These are phyloP conservation scores for Ascaphus truei DNA, from an alignment of 2,113 vertebrate species.

Conservation along the genomic window DNA sequence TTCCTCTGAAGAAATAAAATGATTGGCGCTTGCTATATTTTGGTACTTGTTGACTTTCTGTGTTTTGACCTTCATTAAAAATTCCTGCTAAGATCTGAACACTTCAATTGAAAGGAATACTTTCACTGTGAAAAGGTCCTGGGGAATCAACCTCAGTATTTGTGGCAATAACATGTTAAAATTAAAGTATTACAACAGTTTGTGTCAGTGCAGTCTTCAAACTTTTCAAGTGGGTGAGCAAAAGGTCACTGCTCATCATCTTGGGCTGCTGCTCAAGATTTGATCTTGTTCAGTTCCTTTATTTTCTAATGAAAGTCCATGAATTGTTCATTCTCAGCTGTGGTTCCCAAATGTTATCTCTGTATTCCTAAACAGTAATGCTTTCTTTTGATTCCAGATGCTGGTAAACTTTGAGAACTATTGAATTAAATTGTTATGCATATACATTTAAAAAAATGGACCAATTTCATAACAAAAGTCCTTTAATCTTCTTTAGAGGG, in stretches of 20 bases:
- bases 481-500: no score
- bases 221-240: constrained; percentile 44
- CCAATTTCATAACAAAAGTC: no score
- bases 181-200: constrained; percentile 60
- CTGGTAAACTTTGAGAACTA: no score
- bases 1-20: constrained; percentile 22
- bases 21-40: constrained; percentile 16
- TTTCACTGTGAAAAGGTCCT: constrained; percentile 48
- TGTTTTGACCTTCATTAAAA: constrained; percentile 52
- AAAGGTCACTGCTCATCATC: constrained; percentile 60
- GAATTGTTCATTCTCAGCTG: no score
- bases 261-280: constrained; percentile 9
- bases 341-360: no score
- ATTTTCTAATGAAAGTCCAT: no score
- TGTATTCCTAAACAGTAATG: no score
- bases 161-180: constrained; percentile 47
- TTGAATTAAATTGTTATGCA: no score
- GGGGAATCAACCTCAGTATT: constrained; percentile 48
- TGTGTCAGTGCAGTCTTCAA: constrained; percentile 52
- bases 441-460: no score
- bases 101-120: constrained; percentile 38
- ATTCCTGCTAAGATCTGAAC: constrained; percentile 36
- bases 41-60: constrained; percentile 31
- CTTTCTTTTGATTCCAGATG: no score
- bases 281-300: constrained; percentile 38